Evolutionary conservation across 2,888 invertebrate genomes (phyloP).

Genomic region (Aphidius colemani): DNA sequence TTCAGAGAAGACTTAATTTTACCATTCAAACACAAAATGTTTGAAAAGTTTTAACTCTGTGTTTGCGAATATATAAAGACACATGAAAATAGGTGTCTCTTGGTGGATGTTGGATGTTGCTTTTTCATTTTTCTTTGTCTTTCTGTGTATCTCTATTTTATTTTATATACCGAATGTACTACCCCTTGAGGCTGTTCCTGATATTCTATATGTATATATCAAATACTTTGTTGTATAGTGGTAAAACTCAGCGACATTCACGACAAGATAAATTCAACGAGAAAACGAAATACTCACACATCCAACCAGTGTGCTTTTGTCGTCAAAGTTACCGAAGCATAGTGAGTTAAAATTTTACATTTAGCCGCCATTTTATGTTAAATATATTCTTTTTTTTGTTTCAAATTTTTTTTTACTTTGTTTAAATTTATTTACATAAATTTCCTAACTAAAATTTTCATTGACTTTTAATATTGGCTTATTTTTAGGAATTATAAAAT

Average conservation of each 20-base stretch:
- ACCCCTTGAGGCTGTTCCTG: constrained; percentile 11
- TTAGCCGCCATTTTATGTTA: too few species aligned
- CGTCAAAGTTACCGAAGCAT: constrained; percentile 25
- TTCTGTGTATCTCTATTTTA: too few species aligned
- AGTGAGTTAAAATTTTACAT: constrained; percentile 7
- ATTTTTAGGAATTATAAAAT: too few species aligned
- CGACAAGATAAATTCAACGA: constrained; percentile 27
- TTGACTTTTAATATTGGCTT: too few species aligned
- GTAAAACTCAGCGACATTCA: constrained; percentile 19
- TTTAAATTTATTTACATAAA: too few species aligned
- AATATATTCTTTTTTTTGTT: too few species aligned
- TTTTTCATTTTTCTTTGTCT: not conserved
- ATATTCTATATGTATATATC: too few species aligned
- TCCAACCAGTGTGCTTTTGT: constrained; percentile 14
- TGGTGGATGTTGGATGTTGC: not conserved
- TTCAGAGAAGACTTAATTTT: too few species aligned
- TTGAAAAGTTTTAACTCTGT: not conserved
- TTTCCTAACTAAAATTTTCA: too few species aligned
- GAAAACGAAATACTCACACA: constrained; percentile 16
- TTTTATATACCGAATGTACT: too few species aligned
- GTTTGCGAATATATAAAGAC: not conserved
- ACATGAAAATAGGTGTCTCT: not conserved
- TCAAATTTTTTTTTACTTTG: too few species aligned
- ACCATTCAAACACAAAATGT: not conserved
- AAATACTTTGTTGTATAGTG: not conserved